Percentiles rank a stretch among this genome's conserved stretches.
phyloP scores from a whole-genome alignment of 1,140 invertebrate species.

The Centruroides vittatus region DNA sequence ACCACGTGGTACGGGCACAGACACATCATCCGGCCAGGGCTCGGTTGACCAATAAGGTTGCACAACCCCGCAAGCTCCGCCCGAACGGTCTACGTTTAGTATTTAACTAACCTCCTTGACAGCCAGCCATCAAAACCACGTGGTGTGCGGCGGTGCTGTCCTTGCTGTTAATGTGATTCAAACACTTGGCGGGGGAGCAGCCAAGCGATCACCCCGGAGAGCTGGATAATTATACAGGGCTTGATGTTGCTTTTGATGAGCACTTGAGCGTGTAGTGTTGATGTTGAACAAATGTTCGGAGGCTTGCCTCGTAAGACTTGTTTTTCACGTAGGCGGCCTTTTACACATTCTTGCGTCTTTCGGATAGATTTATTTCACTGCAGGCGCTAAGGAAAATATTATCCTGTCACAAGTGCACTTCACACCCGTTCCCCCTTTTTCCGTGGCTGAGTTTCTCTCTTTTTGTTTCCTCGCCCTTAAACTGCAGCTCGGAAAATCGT shows the following conservation, averaged over 20 bases:
- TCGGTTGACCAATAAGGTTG: background rate
- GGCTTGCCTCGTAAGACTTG: background rate
- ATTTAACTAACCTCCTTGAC: slow-evolving; percentile 13
- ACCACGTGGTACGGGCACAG: slow-evolving; percentile 24
- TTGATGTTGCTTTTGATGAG: slow-evolving; percentile 18
- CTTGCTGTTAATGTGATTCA: slow-evolving; percentile 14
- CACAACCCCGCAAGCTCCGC: slow-evolving; percentile 12
- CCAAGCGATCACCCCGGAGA: slow-evolving; percentile 15
- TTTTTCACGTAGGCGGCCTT: background rate
- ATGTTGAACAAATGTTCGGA: slow-evolving; percentile 20
- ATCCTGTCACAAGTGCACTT: background rate
- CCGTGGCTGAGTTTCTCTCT: background rate
- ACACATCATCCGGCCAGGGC: slow-evolving; percentile 13
- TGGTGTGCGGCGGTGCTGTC: slow-evolving; percentile 7
- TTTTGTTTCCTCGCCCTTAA: background rate
- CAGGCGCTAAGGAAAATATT: background rate
- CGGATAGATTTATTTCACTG: background rate
- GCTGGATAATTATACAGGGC: slow-evolving; percentile 20
- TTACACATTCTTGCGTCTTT: background rate
- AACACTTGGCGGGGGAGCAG: slow-evolving; percentile 4
- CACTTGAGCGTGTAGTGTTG: slow-evolving; percentile 20
- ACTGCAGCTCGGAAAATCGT: background rate
- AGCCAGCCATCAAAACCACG: slow-evolving; percentile 20
- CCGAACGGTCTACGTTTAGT: background rate
- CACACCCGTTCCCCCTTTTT: background rate